Evolutionary conservation across 2,797 vertebrate species (phyloP), one percentile per base, ranked within the genome.

Genomic region (Gallinago solitaria): DNA sequence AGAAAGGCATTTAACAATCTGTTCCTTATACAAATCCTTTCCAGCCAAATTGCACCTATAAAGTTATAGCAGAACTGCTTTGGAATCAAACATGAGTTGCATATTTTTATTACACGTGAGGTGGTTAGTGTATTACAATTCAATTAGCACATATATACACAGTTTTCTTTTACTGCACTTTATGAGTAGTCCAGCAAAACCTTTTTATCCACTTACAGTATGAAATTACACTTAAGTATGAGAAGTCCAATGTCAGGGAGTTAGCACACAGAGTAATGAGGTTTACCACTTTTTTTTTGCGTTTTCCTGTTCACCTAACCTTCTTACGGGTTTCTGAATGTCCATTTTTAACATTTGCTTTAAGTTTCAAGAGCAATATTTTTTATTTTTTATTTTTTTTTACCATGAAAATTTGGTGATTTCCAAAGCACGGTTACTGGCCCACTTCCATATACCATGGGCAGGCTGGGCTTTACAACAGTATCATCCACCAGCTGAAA

Each of bases 1-100:
- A 64, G 83, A 78, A 90, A 91, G 67, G 32, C 78, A 82, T 94
- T 97, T 96, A 97, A 69, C 96, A 94, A 93, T 94, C 97, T 97
- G 94, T 79, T 96, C 70, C 82, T 39, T 24, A 41, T 14, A 69
- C 48, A 83, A 63, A 47, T 87, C 73, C 48, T 93, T 92, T 68
- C 48, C 83, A 96, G 95, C 53, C 93, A 96, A 97, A 97, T 77
- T 95, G 51, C 80, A 94, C 84, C 96, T 84, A 89, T 90, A 83
- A 96, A 94, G 78, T 81, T 65, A 39, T 80, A 94, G 8, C 21
- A 78, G 70, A 94, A 82, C 53, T 59, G 81, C 80, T 92, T 63
- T 84, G 68, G 85, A 97, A 84, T 56, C 88, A 75, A 87, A 94
- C 33, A 67, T 3, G 18, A 89, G 50, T 56, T 91, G 88, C 65